Conservation (phyloP, 2,888 invertebrate species). For the Chironomus tentans region DNA sequence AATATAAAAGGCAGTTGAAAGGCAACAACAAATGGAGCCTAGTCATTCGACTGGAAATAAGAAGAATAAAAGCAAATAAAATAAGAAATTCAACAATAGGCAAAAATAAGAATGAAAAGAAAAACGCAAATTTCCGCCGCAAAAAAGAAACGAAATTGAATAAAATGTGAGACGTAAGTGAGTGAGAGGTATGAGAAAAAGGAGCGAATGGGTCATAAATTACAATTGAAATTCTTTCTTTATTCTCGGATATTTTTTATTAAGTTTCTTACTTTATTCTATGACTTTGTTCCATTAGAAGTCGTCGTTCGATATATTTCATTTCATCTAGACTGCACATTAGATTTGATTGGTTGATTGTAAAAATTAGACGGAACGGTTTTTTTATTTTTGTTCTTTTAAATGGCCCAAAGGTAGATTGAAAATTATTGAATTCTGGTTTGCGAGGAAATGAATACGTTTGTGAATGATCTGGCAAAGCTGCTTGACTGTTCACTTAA, state of each 20-base stretch:
- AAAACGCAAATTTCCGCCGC: conserved; percentile 24
- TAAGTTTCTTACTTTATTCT: too few relatives aligned
- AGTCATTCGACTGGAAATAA: not conserved
- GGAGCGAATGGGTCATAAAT: conserved; percentile 11
- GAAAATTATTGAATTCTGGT: too few relatives aligned
- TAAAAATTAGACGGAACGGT: too few relatives aligned
- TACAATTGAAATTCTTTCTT: conserved; percentile 21
- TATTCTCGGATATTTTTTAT: not conserved
- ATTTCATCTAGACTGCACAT: too few relatives aligned
- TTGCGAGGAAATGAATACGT: not conserved
- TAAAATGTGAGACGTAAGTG: not conserved
- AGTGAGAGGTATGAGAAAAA: not conserved
- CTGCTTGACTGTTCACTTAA: too few relatives aligned
- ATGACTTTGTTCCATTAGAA: too few relatives aligned
- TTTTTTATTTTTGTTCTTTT: too few relatives aligned
- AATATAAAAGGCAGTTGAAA: not conserved
- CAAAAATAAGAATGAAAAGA: not conserved
- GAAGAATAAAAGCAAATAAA: not conserved
- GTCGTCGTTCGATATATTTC: too few relatives aligned
- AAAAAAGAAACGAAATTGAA: not conserved
- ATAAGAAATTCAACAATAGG: not conserved
- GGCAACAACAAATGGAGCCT: conserved; percentile 3
- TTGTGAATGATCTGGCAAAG: not conserved
- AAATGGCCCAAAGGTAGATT: too few relatives aligned
- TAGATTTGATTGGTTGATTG: too few relatives aligned